Evolutionary conservation across 2,888 invertebrate species (phyloP), one percentile per base, ranked within the genome.

Genomic region (Catocala sponsa): DNA sequence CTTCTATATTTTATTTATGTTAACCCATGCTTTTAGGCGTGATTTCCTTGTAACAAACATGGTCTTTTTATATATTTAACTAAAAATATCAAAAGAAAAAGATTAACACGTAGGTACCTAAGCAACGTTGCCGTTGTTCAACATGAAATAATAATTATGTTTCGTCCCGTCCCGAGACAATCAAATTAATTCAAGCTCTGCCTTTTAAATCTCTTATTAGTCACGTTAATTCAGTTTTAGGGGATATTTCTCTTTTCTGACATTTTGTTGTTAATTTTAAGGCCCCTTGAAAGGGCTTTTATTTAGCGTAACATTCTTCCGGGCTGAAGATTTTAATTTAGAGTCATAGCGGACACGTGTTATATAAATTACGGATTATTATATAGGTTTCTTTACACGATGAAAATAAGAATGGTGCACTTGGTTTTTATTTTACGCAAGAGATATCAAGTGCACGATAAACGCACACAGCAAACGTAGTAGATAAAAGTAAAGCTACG

Each of bases 131-230:
- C 10, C 43, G 43, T 43, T 43, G 5, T 43, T 43, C 9, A 9
- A 38, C 35, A 38, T 38, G 35, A 38, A 38, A 38, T 38, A 38
- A 38, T 38, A 44, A 44, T 44, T 12, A 44, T 15, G 55, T 64
- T 63, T 62, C 33, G 32, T 1, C 44, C 50, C 48, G 41, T 59
- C 59, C 48, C 38, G 59, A 46, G 48, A 67, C 57, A 44, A 44
- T 44, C 50, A 52, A 67, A 72, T 68, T 63, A 59, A 63, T 70
- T 72, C 55, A 68, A 51, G 42, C 51, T 63, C 43, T 49, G 57
- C 50, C 56, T 57, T 52, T 43, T 57, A 57, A 72, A 72, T 72
- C 68, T 72, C 54, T 54, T 62, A 62, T 72, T 72, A 59, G 55
- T 72, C 63, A 72, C 55, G 70, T 67, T 71, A 70, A 61, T 64